A percentile compares a stretch with the other conserved stretches of the same genome.
phyloP scores from a whole-genome alignment of 2,888 invertebrate species.

The Lamellibrachia satsuma region DNA sequence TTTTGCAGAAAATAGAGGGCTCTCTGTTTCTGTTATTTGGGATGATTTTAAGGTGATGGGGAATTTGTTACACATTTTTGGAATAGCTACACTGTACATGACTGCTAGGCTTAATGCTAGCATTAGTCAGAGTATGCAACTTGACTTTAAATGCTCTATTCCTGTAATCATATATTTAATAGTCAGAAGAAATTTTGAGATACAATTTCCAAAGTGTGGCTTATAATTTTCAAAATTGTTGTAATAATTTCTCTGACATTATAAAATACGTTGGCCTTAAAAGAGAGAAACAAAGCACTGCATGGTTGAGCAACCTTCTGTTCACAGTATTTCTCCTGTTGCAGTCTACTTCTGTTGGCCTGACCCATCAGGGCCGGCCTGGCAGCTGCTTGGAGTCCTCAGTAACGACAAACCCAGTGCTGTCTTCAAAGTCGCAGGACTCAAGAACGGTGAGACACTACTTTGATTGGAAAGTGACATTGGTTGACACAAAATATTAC shows the following conservation, averaged over 20 bases:
- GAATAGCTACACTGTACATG: background rate
- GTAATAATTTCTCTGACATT: background rate
- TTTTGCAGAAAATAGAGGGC: too few species aligned
- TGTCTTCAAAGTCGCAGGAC: slow-evolving; percentile 91
- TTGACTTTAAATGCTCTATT: background rate
- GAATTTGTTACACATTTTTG: too few species aligned
- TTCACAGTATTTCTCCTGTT: slow-evolving; percentile 43
- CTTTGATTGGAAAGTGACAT: background rate
- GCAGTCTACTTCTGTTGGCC: slow-evolving; percentile 94
- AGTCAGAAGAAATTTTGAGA: background rate
- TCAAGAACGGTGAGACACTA: slow-evolving; percentile 50
- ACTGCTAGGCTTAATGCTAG: too few species aligned
- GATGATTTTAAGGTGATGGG: too few species aligned
- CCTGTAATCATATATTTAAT: background rate
- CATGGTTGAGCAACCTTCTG: background rate
- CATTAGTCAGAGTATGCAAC: background rate
- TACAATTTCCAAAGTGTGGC: background rate
- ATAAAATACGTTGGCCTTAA: too few species aligned
- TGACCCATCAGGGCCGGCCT: slow-evolving; percentile 80
- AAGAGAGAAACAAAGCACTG: background rate
- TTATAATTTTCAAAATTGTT: background rate
- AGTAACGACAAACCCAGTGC: slow-evolving; percentile 95
- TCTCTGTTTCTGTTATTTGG: too few species aligned
- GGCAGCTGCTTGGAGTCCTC: slow-evolving; percentile 92
- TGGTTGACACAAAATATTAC: background rate